Conservation (phyloP, 2,113 vertebrate genomes). For the Hydrochoerus hydrochaeris region DNA sequence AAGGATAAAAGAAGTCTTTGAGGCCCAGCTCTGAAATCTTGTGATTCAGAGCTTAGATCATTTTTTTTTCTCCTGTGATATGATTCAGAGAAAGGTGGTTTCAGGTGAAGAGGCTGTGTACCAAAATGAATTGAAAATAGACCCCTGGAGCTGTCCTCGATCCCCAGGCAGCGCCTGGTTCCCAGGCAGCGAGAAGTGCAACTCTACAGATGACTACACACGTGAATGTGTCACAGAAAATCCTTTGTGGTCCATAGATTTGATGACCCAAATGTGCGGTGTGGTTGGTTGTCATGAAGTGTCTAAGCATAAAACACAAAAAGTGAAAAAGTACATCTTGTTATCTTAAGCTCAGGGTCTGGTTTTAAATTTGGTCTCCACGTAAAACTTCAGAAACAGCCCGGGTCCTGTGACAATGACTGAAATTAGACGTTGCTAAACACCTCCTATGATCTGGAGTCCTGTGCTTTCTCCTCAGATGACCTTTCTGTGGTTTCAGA, state of each 20-base stretch:
- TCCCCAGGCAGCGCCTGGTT: background rate
- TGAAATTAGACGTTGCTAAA: background rate
- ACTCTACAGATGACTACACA: conserved; percentile 61
- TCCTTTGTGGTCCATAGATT: conserved; percentile 15
- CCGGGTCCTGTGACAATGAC: background rate
- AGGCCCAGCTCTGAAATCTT: background rate
- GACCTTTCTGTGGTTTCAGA: background rate
- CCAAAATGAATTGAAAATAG: background rate
- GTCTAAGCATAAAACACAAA: conserved; percentile 54
- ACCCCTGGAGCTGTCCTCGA: background rate
- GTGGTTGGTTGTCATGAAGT: conserved; percentile 35
- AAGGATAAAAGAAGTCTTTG: background rate
- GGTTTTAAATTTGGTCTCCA: background rate
- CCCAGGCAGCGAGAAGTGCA: background rate
- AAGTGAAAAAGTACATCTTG: conserved; percentile 52
- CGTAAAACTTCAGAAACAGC: background rate
- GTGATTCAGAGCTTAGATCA: background rate
- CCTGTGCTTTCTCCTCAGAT: background rate
- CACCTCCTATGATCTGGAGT: background rate
- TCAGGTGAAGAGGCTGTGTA: background rate
- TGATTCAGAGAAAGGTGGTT: background rate
- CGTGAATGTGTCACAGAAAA: conserved; percentile 35
- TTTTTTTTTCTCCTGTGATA: background rate
- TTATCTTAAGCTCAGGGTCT: background rate
- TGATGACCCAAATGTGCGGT: conserved; percentile 6